A percentile compares a stretch with the other conserved stretches of the same genome.
phyloP scores from a whole-genome alignment of 2,113 vertebrate species.

The Lipophrys pholis region DNA sequence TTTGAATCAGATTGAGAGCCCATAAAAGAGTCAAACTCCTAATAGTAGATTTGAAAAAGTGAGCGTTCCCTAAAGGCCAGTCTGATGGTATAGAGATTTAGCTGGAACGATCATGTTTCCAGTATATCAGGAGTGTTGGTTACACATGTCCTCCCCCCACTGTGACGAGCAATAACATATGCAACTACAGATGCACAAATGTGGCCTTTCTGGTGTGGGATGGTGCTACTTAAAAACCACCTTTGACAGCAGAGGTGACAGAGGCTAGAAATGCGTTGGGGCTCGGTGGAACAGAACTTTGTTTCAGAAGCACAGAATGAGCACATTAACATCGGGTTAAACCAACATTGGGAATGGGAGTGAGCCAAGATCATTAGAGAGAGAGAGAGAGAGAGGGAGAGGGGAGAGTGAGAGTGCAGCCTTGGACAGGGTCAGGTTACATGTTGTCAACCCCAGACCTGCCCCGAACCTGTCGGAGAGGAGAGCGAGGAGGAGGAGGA shows the following conservation, averaged over 20 bases:
- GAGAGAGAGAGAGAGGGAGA: conserved; percentile 29
- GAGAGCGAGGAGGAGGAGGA: conserved; percentile 28
- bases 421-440: conserved; percentile 58
- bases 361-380: conserved; percentile 70
- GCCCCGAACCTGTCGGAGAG: conserved; percentile 67
- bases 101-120: background rate
- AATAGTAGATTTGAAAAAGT: background rate
- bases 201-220: conserved; percentile 42
- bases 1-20: background rate
- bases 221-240: conserved; percentile 52
- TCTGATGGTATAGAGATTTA: background rate
- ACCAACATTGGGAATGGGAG: conserved; percentile 74
- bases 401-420: conserved; percentile 33
- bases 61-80: background rate
- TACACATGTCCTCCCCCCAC: background rate
- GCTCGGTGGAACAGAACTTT: conserved; percentile 62
- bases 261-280: conserved; percentile 34
- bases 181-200: conserved; percentile 28
- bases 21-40: background rate
- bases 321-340: conserved; percentile 80
- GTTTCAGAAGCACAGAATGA: conserved; percentile 66
- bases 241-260: conserved; percentile 60
- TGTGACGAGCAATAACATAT: conserved; percentile 27
- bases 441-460: conserved; percentile 58
- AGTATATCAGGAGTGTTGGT: conserved; percentile 6